Percentiles rank a stretch among this genome's conserved stretches.
phyloP scores from a whole-genome alignment of 2,888 invertebrate species.

The Oscheius onirici region DNA sequence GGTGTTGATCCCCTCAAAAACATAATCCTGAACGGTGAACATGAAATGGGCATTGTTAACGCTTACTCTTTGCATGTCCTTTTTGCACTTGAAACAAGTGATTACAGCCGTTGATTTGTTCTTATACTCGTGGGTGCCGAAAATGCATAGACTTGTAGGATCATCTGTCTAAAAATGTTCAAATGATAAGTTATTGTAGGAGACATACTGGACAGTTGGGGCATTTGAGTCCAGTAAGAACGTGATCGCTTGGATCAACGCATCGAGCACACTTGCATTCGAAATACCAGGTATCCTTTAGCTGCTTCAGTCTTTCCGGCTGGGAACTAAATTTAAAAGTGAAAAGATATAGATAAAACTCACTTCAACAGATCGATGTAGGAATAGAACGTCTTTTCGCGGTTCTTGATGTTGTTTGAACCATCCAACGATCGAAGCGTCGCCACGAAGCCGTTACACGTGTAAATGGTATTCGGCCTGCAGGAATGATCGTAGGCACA shows the following conservation, averaged over 20 bases:
- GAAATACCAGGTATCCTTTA: slow-evolving; percentile 71
- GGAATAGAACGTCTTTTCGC: slow-evolving; percentile 65
- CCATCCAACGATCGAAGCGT: slow-evolving; percentile 61
- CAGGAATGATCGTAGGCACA: slow-evolving; percentile 71
- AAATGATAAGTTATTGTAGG: background rate
- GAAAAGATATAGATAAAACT: background rate
- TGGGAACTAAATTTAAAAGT: background rate
- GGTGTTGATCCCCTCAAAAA: slow-evolving; percentile 49
- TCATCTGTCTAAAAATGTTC: slow-evolving; percentile 26
- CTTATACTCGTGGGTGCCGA: slow-evolving; percentile 52
- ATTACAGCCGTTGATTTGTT: slow-evolving; percentile 46
- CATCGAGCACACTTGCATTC: slow-evolving; percentile 70
- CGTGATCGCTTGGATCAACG: slow-evolving; percentile 62
- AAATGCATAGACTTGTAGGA: slow-evolving; percentile 39
- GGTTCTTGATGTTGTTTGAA: slow-evolving; percentile 62
- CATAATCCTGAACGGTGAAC: slow-evolving; percentile 33
- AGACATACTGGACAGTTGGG: slow-evolving; percentile 54
- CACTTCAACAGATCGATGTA: slow-evolving; percentile 69
- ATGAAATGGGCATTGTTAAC: background rate
- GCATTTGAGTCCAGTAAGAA: slow-evolving; percentile 64
- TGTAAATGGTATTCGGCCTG: slow-evolving; percentile 69
- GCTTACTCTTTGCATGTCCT: background rate
- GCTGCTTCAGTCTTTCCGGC: slow-evolving; percentile 33
- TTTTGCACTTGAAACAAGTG: slow-evolving; percentile 50
- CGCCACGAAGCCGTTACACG: slow-evolving; percentile 65